A percentile compares a stretch with the other conserved stretches of the same genome.
Evolutionary conservation across 1,140 invertebrate species (phyloP).

Genomic region (Ericerus pela): DNA sequence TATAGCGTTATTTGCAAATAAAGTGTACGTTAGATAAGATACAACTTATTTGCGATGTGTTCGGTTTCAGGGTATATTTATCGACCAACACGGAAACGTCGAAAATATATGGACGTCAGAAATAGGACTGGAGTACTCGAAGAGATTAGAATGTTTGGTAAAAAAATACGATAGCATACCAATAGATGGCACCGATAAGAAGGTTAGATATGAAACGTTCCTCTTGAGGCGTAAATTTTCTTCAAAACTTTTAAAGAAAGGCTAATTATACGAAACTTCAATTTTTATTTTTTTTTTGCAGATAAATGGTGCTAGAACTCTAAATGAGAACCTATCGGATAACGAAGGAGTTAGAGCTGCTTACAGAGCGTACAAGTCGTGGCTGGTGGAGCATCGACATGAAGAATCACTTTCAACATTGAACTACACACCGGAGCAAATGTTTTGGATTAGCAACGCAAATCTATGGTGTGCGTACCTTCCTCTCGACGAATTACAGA

Average conservation of each 20-base stretch:
- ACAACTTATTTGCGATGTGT: no score
- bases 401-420: slow-evolving; percentile 34
- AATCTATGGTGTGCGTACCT: slow-evolving; percentile 37
- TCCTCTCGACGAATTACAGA: slow-evolving; percentile 7
- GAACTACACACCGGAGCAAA: slow-evolving; percentile 31
- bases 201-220: no score
- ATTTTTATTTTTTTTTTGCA: no score
- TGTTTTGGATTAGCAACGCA: slow-evolving; percentile 50
- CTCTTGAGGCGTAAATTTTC: no score
- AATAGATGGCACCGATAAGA: no score
- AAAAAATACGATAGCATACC: slow-evolving; percentile 77
- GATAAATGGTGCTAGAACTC: slow-evolving; percentile 20
- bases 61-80: slow-evolving; percentile 51
- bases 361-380: slow-evolving; percentile 38
- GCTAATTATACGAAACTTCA: no score
- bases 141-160: slow-evolving; percentile 69
- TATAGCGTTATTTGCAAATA: no score
- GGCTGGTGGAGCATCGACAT: slow-evolving; percentile 28
- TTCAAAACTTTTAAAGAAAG: no score
- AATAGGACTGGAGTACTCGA: slow-evolving; percentile 58
- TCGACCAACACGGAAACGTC: slow-evolving; percentile 75
- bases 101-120: slow-evolving; percentile 66
- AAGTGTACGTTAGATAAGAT: no score
- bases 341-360: slow-evolving; percentile 48
- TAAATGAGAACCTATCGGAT: slow-evolving; percentile 52